Evolutionary conservation across 2,113 vertebrate species (phyloP).

Genomic region (Mustela lutreola): DNA sequence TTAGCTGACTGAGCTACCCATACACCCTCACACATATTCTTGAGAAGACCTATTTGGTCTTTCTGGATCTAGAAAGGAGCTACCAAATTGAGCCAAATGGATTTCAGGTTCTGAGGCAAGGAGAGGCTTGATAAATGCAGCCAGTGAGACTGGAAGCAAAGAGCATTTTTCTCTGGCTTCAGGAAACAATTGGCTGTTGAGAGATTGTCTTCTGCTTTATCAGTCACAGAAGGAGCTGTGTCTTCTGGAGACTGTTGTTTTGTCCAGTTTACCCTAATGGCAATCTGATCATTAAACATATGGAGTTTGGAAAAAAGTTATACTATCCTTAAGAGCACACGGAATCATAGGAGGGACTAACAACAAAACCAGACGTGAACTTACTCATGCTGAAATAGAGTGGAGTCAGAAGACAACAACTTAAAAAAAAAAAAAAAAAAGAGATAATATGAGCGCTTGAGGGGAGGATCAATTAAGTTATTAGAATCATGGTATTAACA

Average conservation of each 20-base stretch:
- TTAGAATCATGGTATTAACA: constrained; percentile 3
- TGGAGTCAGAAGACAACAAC: background rate
- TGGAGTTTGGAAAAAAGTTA: background rate
- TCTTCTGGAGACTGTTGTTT: background rate
- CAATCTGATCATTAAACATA: background rate
- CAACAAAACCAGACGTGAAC: background rate
- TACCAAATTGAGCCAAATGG: background rate
- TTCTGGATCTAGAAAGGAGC: background rate
- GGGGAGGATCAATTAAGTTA: background rate
- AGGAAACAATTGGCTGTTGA: background rate
- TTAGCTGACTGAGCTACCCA: background rate
- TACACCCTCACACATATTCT: background rate
- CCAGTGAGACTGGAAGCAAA: background rate
- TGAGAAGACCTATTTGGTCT: background rate
- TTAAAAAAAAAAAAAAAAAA: background rate
- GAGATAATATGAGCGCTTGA: background rate
- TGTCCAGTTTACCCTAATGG: background rate
- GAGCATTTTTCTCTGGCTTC: background rate
- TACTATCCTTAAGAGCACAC: background rate
- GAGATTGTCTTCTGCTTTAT: background rate
- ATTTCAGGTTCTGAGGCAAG: background rate
- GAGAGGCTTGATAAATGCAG: background rate
- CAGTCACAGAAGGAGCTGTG: background rate
- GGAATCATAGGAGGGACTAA: background rate
- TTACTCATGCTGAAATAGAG: background rate